A percentile compares a stretch with the other conserved stretches of the same genome.
phyloP scores from a whole-genome alignment of 2,113 vertebrate species.

The Haemorhous mexicanus region DNA sequence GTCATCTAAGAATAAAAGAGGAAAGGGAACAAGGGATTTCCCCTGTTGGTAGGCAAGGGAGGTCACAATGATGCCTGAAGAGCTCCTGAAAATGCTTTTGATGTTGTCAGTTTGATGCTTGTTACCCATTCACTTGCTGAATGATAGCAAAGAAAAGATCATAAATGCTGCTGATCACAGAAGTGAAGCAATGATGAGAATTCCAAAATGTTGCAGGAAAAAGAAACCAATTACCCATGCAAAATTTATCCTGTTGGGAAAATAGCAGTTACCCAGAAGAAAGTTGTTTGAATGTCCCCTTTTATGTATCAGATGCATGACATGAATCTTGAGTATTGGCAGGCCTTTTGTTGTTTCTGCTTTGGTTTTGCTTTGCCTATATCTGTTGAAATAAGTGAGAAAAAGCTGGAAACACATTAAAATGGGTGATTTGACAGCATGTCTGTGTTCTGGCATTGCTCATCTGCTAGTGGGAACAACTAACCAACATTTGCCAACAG shows the following conservation, averaged over 20 bases:
- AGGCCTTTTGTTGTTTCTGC: background rate
- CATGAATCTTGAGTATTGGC: background rate
- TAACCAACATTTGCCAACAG: background rate
- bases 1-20: background rate
- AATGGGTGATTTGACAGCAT: background rate
- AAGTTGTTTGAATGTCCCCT: background rate
- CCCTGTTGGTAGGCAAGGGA: background rate
- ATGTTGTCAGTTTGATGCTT: background rate
- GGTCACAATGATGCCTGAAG: background rate
- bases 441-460: background rate
- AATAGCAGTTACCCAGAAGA: background rate
- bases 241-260: background rate
- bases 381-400: background rate
- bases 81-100: background rate
- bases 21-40: background rate
- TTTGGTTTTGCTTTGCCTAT: background rate
- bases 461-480: background rate
- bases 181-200: background rate
- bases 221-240: background rate
- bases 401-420: background rate
- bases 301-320: background rate
- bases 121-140: background rate
- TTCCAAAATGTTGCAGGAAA: background rate
- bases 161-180: background rate
- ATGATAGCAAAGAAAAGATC: background rate